Percentiles rank a stretch among this genome's conserved stretches.
These are phyloP conservation scores for Conops quadrifasciatus DNA, from an alignment of 2,888 invertebrate genomes.

Conservation along the genomic window DNA sequence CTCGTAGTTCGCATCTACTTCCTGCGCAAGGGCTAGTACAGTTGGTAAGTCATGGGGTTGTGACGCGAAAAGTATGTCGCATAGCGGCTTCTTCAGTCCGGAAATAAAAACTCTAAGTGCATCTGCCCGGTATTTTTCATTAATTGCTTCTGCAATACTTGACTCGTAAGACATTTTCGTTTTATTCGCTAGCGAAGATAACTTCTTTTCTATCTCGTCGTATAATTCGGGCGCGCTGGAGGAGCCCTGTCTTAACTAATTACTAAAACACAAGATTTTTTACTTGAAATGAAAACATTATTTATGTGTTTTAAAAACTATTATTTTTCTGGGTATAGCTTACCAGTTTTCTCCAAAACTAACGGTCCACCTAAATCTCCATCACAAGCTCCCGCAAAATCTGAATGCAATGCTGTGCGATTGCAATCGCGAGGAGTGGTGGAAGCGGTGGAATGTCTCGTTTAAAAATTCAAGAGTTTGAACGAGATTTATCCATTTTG, in stretches of 20 bases:
- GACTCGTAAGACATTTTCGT: constrained; percentile 35
- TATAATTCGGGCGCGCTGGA: constrained; percentile 34
- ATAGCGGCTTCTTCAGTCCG: no score
- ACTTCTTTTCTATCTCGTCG: constrained; percentile 38
- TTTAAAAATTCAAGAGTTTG: no score
- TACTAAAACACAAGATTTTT: not conserved
- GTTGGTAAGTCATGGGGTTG: constrained; percentile 32
- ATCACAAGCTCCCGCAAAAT: no score
- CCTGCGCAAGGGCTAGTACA: constrained; percentile 27
- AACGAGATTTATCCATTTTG: no score
- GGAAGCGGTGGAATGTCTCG: no score
- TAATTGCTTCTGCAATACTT: constrained; percentile 16
- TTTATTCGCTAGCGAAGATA: constrained; percentile 32
- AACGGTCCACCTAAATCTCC: no score
- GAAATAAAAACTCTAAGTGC: constrained; percentile 38
- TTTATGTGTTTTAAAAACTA: not conserved
- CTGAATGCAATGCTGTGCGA: no score
- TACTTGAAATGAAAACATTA: not conserved
- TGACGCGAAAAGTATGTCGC: constrained; percentile 39
- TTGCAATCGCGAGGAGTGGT: no score
- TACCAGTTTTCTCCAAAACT: no score
- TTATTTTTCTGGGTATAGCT: not conserved
- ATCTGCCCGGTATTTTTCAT: constrained; percentile 39
- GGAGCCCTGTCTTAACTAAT: constrained; percentile 35
- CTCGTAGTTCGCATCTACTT: constrained; percentile 32